These are phyloP conservation scores for Aethina tumida DNA, from an alignment of 1,140 invertebrate genomes.

Conservation along the genomic window DNA sequence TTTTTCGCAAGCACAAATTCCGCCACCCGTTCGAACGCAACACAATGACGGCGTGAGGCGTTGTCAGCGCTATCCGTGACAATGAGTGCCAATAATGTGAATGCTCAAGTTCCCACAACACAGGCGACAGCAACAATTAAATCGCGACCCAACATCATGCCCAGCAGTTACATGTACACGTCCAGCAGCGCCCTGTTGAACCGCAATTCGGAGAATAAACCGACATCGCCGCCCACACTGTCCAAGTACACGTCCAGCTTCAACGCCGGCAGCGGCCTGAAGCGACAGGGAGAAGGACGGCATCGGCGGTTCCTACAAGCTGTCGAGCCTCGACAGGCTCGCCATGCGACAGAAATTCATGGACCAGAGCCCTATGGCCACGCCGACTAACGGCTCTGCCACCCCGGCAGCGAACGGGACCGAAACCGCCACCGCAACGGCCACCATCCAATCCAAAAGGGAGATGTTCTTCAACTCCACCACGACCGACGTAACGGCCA, in stretches of 20 bases:
- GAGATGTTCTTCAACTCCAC: constrained; percentile 35
- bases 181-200: constrained; percentile 35
- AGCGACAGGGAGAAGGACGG: constrained; percentile 41
- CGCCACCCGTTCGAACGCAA: neutral
- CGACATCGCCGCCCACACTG: constrained; percentile 47
- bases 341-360: constrained; percentile 55
- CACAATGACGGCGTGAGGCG: too few relatives aligned
- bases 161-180: constrained; percentile 37
- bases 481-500: constrained; percentile 18
- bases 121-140: constrained; percentile 34
- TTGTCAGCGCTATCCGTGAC: too few relatives aligned
- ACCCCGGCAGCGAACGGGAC: too few relatives aligned
- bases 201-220: constrained; percentile 35
- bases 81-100: constrained; percentile 37
- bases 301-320: constrained; percentile 45
- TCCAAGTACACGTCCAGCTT: constrained; percentile 51
- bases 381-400: too few relatives aligned
- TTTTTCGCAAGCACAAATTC: too few relatives aligned
- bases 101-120: constrained; percentile 31
- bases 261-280: constrained; percentile 43
- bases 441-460: constrained; percentile 29
- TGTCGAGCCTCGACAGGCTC: constrained; percentile 54
- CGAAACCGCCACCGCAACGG: constrained; percentile 14
- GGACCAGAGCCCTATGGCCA: constrained; percentile 38
- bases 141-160: constrained; percentile 36